A percentile compares a stretch with the other conserved stretches of the same genome.
Evolutionary conservation across 2,113 vertebrate genomes (phyloP).

Genomic region (Myxocyprinus asiaticus): DNA sequence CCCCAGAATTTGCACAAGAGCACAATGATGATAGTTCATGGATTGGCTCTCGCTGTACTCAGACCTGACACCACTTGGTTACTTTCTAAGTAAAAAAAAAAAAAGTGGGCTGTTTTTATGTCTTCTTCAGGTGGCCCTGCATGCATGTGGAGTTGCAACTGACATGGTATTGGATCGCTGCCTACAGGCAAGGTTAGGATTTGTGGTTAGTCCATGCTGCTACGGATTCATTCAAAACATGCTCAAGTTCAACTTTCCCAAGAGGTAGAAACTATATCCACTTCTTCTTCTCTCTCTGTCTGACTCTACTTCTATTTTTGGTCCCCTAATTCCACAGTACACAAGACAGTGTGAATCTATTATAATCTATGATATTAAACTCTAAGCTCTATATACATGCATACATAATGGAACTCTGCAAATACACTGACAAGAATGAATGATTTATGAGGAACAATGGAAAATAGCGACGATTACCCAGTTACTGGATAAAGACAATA

Average conservation of each 20-base stretch:
- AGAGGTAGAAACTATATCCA: slow-evolving; percentile 76
- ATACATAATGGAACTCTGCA: not conserved
- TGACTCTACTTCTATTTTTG: not conserved
- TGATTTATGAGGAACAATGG: not conserved
- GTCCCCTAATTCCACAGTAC: not conserved
- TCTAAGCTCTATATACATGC: not conserved
- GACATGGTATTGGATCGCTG: slow-evolving; percentile 96
- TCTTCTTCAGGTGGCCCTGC: slow-evolving; percentile 85
- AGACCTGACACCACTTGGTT: too few species aligned
- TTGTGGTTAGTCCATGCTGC: slow-evolving; percentile 93
- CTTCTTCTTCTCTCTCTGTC: not conserved
- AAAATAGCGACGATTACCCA: not conserved
- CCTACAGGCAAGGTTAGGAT: slow-evolving; percentile 80
- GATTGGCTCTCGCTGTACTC: too few species aligned
- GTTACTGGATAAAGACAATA: not conserved
- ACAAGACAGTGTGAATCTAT: not conserved
- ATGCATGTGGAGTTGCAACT: slow-evolving; percentile 94
- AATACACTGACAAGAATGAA: not conserved
- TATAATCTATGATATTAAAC: not conserved
- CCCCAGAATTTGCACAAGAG: too few species aligned
- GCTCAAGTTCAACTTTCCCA: slow-evolving; percentile 88
- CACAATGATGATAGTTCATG: too few species aligned
- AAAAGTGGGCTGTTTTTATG: slow-evolving; percentile 2
- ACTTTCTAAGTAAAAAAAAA: not conserved
- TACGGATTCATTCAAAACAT: slow-evolving; percentile 98